Evolutionary conservation across 2,888 invertebrate genomes (phyloP), one percentile per base, ranked within the genome.

Genomic region (Chrysotoxum bicinctum): DNA sequence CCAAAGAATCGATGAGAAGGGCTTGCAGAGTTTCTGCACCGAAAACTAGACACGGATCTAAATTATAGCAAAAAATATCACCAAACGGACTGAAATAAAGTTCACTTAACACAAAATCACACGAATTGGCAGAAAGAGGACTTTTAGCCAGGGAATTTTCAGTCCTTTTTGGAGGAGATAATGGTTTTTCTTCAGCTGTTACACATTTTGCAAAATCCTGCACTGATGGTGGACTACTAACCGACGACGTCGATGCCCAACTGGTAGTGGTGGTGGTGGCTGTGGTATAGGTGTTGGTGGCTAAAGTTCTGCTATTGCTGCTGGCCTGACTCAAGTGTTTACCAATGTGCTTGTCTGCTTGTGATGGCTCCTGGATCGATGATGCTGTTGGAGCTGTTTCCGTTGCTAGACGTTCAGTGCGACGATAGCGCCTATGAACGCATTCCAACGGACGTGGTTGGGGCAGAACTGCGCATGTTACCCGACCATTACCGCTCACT

Each of bases 151-250:
- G 77, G 81, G 74, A 82, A 74, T 82, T 86, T 82, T 86, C 70
- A 74, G 77, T 68, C 62, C 70, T 72, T 72, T 72, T 64, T 82
- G 56, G 45, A 72, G 68, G 68, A 72, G 58, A 56, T 56, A 43
- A 56, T 54, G 62, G 40, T 73, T 85, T 85, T 85, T 81, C 72
- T 85, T 85, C 85, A 85, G 85, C 81, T 85, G 81, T 88, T 87
- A 87, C 83, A 88, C 88, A 88, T 88, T 88, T 89, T 88, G 87
- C 87, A 84, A 88, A 88, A 86, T 88, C 76, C 69, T 87, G 83
- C 77, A 80, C 76, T 80, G 74, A 87, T 72, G 74, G 60, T 78
- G 79, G 73, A 79, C 87, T 83, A 75, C 78, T 58, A 80, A 81
- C 78, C 87, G 78, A 79, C 72, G 75, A 75, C 76, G 75, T 72